These are phyloP conservation scores for Brachyptera putata DNA, from an alignment of 2,888 invertebrate genomes.

Conservation along the genomic window DNA sequence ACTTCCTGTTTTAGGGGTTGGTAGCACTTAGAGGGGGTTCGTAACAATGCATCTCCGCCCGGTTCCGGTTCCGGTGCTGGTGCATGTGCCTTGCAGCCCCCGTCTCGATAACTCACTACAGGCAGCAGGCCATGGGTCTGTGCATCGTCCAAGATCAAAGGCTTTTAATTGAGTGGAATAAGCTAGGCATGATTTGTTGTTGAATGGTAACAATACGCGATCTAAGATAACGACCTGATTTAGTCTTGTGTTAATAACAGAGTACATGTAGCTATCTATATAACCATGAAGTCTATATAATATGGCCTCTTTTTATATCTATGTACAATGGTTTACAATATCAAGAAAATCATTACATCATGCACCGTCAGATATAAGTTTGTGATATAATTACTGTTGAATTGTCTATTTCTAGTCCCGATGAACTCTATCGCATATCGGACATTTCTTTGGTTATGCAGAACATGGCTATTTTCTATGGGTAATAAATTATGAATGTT, in stretches of 20 bases:
- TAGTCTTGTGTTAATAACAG: constrained; percentile 6
- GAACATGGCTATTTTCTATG: too few species aligned
- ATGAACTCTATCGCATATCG: too few species aligned
- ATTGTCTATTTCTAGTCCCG: too few species aligned
- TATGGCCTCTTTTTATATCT: too few species aligned
- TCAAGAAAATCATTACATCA: too few species aligned
- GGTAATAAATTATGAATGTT: too few species aligned
- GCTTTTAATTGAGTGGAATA: constrained; percentile 28
- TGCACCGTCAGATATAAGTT: too few species aligned
- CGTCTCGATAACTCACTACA: constrained; percentile 17
- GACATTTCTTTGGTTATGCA: too few species aligned
- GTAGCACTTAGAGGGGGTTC: constrained; percentile 16
- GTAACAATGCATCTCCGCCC: constrained; percentile 22
- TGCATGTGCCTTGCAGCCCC: constrained; percentile 18
- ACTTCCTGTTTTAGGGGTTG: constrained; percentile 39
- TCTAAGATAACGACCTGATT: not conserved
- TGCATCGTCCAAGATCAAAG: constrained; percentile 11
- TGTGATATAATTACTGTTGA: too few species aligned
- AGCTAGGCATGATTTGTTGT: constrained; percentile 9
- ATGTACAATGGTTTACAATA: too few species aligned
- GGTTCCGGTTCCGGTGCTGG: constrained; percentile 25
- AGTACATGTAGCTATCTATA: too few species aligned
- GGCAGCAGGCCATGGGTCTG: constrained; percentile 10
- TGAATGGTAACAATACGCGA: not conserved
- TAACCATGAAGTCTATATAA: too few species aligned